Evolutionary conservation across 2,888 invertebrate genomes (phyloP), one percentile per base, ranked within the genome.

Genomic region (Drosophila subquinaria): DNA sequence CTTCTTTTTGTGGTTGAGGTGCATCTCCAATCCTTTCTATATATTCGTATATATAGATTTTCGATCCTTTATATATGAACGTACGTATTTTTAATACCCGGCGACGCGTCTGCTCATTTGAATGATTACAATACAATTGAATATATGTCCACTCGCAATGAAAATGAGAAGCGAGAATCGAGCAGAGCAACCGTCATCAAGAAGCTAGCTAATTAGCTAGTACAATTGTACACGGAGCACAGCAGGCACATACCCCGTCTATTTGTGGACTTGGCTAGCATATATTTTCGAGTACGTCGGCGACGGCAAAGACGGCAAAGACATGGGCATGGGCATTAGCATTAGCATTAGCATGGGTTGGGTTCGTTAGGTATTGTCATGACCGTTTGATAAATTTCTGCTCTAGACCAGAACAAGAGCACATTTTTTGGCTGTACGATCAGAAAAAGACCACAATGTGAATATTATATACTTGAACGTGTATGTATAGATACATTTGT

Each of bases 1-100:
- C 53, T 87, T 90, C 61, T 90, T 91, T 61, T 88, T 90, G 43
- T 85, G 83, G 13, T 50, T 72, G n/a, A 62, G 71, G 52, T 85
- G 60, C 84, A 78, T 83, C 50, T 36, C 53, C 23, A 38, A 23
- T 64, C 17, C 42, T 30, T 35, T 13, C 17, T 47, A 38, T 51
- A 11, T 33, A 48, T 55, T 42, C 60, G 23, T 42, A 43, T n/a
- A 38, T 38, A 38, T 8, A n/a, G n/a, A 6, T n/a, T 6, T 8
- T n/a, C 66, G 15, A 40, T 13, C 45, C 23, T 55, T 4, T 48
- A 30, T 27, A 15, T 35, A 17, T 35, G 10, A 50, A 45, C 23
- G 20, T 38, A 42, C 5, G 38, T 40, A 27, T 27, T 27, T 27
- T 40, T 5, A 38, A 38, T 27, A 23, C 20, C 11, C 27, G 56